Evolutionary conservation across 2,888 invertebrate genomes (phyloP), one percentile per base, ranked within the genome.

Genomic region (Miltochrista miniata): DNA sequence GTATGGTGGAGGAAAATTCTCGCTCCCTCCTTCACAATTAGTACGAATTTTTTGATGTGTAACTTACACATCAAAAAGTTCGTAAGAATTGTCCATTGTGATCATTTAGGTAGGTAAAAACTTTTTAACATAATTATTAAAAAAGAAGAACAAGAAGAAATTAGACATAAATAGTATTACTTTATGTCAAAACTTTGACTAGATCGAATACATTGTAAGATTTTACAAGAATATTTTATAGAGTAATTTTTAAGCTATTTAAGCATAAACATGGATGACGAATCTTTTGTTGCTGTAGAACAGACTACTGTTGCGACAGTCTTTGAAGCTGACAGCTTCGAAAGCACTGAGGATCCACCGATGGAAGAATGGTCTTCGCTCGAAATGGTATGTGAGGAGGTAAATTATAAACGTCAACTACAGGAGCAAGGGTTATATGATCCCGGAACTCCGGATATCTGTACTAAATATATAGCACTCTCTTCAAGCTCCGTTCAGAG

Each of bases 291-390:
- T 9, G 59, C 53, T 31, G 24, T 48, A 1, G 41, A 15, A 14
- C 4, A 43, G 0, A n/a, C 51, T 4, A n/a, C 7, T 52, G 0
- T n/a, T n/a, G 37, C 60, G 35, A 40, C 59, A 18, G 11, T 72
- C 12, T 62, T 59, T 48, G 59, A 66, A 45, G 58, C 64, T 2
- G 60, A 63, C 0, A 52, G 64, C 9, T 64, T 76, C 1, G 72
- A 64, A 10, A 82, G 81, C 49, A 83, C 86, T 0, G 83, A 71
- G 39, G 87, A 86, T 0, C 76, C 77, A 13, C 84, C 85, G 0
- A 81, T 75, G 66, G 76, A 79, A 0, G 77, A 88, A 50, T 87
- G 88, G 86, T 77, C 88, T 7, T 89, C 90, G 0, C 57, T 87
- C 1, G 48, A 71, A 2, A 37, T 81, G 1, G 58, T 63, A 9